Evolutionary conservation across 1,140 invertebrate species (phyloP).

Genomic region (Antheraea pernyi): DNA sequence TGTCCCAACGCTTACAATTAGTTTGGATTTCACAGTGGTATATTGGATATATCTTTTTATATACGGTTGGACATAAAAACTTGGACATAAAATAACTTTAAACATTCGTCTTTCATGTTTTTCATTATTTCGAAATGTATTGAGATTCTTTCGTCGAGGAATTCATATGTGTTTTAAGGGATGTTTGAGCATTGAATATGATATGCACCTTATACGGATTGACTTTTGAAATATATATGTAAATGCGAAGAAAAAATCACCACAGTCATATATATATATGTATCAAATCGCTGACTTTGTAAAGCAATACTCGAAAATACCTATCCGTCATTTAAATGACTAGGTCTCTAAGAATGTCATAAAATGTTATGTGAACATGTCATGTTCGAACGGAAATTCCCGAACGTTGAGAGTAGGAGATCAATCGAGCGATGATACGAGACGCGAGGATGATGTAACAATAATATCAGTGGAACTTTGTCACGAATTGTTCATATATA

Average conservation of each 20-base stretch:
- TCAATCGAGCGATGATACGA: slow-evolving; percentile 6
- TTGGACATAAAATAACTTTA: no score
- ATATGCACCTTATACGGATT: no score
- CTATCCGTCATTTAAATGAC: background rate
- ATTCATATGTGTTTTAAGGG: no score
- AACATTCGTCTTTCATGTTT: no score
- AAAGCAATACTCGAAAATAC: background rate
- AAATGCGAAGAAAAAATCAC: background rate
- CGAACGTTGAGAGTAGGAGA: slow-evolving; percentile 7
- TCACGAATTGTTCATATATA: slow-evolving; percentile 1
- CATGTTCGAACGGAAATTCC: slow-evolving; percentile 5
- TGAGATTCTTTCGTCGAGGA: no score
- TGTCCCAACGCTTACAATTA: no score
- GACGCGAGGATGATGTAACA: background rate
- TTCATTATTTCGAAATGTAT: no score
- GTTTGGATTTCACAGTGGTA: no score
- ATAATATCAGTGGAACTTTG: background rate
- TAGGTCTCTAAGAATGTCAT: background rate
- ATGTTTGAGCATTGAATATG: no score
- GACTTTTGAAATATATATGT: no score
- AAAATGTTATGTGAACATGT: background rate
- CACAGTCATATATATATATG: background rate
- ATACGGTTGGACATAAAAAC: no score
- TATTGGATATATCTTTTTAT: no score
- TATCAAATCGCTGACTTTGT: background rate